A percentile compares a stretch with the other conserved stretches of the same genome.
phyloP scores from a whole-genome alignment of 2,113 vertebrate species.

The Lepus americanus region DNA sequence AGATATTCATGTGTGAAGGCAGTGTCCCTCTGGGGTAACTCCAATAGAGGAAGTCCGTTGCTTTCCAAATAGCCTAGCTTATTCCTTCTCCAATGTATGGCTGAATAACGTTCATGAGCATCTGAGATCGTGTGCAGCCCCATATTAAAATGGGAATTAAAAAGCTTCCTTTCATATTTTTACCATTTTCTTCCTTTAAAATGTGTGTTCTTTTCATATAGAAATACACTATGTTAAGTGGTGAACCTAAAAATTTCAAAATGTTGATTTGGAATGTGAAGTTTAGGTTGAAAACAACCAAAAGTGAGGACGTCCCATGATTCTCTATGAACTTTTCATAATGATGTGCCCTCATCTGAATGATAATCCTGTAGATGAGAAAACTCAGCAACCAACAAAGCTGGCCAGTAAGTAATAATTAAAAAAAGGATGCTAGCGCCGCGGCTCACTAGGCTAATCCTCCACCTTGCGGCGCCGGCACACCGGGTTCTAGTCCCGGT shows the following conservation, averaged over 20 bases:
- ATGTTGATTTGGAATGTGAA: conserved; percentile 14
- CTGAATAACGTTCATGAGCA: not conserved
- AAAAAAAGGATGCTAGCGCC: not conserved
- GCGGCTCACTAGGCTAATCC: no score
- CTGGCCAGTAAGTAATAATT: not conserved
- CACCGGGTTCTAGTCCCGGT: no score
- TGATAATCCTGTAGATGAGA: not conserved
- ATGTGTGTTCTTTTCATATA: not conserved
- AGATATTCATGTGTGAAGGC: not conserved
- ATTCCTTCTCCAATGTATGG: not conserved
- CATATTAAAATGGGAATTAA: not conserved
- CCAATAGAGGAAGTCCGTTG: not conserved
- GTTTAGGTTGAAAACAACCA: not conserved
- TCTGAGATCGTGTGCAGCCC: not conserved
- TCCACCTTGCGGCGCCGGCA: no score
- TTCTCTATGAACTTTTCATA: not conserved
- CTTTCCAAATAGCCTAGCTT: not conserved
- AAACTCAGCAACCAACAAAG: not conserved
- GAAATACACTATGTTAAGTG: not conserved
- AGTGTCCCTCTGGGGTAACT: not conserved
- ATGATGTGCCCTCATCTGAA: not conserved
- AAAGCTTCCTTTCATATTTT: not conserved
- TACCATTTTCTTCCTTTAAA: not conserved
- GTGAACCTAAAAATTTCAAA: not conserved
- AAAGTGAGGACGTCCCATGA: not conserved